Evolutionary conservation across 2,113 vertebrate species (phyloP).

Genomic region (Lanius collurio): DNA sequence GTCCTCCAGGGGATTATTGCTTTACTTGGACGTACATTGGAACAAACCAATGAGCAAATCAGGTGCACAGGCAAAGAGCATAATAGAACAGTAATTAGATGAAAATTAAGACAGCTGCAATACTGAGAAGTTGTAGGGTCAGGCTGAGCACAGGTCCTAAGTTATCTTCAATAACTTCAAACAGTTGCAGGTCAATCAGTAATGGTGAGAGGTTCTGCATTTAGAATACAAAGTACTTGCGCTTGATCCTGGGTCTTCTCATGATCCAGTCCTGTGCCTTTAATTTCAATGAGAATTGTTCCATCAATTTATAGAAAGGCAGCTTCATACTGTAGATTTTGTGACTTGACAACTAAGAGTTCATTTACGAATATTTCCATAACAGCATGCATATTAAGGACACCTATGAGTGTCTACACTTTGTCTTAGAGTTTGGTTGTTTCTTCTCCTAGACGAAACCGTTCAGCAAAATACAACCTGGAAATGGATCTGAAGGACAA

Average conservation of each 20-base stretch:
- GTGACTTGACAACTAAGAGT: not conserved
- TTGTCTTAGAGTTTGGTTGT: not conserved
- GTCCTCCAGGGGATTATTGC: slow-evolving; percentile 70
- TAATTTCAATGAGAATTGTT: not conserved
- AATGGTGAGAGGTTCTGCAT: not conserved
- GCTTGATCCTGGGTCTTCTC: not conserved
- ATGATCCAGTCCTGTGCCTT: not conserved
- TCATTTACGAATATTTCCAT: not conserved
- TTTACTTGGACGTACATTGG: slow-evolving; percentile 78
- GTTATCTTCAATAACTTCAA: not conserved
- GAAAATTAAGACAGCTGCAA: not conserved
- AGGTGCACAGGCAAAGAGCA: slow-evolving; percentile 66
- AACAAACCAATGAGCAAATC: slow-evolving; percentile 88
- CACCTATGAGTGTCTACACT: not conserved
- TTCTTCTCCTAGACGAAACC: slow-evolving; percentile 79
- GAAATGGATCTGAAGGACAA: slow-evolving; percentile 91
- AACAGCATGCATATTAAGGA: not conserved
- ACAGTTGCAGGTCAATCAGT: not conserved
- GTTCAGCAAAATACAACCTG: slow-evolving; percentile 83
- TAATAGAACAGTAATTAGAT: not conserved
- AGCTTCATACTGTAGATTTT: not conserved
- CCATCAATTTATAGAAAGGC: not conserved
- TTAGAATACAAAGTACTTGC: not conserved
- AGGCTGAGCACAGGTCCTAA: not conserved
- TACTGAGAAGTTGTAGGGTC: not conserved